These are phyloP conservation scores for Galagoides demidoff DNA, from an alignment of 2,797 vertebrate species.

Conservation along the genomic window DNA sequence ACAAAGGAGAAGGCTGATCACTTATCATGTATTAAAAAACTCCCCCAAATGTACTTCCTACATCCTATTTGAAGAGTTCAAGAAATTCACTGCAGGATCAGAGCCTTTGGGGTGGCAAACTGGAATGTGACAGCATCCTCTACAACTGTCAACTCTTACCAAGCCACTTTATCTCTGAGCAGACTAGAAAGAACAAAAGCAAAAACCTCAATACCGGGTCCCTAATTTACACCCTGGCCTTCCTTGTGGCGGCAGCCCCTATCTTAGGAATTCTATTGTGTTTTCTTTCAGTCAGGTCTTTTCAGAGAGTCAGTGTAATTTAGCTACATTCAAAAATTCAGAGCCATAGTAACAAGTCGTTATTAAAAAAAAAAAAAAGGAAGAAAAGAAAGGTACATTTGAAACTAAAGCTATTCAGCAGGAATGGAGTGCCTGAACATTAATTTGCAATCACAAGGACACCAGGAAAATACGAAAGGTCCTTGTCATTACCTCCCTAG, in stretches of 20 bases:
- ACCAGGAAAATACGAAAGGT: conserved; percentile 57
- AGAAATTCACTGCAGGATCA: conserved; percentile 34
- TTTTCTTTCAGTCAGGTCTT: conserved; percentile 70
- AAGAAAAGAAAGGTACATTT: conserved; percentile 71
- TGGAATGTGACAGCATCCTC: background rate
- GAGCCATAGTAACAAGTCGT: conserved; percentile 74
- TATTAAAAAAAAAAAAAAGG: conserved; percentile 45
- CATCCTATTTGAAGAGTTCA: background rate
- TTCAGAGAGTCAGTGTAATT: conserved; percentile 82
- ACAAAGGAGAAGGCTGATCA: conserved; percentile 55
- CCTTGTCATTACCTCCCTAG: conserved; percentile 50
- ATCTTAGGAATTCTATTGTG: conserved; percentile 74
- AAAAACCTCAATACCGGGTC: conserved; percentile 38
- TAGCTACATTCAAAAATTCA: conserved; percentile 77
- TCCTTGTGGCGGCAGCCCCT: conserved; percentile 51
- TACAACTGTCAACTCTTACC: background rate
- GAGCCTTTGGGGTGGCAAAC: background rate
- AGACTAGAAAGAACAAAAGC: conserved; percentile 1
- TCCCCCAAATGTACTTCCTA: conserved; percentile 21
- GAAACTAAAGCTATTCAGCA: conserved; percentile 78
- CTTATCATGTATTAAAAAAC: conserved; percentile 8
- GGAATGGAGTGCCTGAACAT: conserved; percentile 75
- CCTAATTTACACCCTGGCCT: conserved; percentile 67
- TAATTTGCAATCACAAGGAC: conserved; percentile 81
- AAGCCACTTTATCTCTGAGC: conserved; percentile 46